Conservation (phyloP, 1,140 invertebrate genomes). For the Acyrthosiphon pisum region DNA sequence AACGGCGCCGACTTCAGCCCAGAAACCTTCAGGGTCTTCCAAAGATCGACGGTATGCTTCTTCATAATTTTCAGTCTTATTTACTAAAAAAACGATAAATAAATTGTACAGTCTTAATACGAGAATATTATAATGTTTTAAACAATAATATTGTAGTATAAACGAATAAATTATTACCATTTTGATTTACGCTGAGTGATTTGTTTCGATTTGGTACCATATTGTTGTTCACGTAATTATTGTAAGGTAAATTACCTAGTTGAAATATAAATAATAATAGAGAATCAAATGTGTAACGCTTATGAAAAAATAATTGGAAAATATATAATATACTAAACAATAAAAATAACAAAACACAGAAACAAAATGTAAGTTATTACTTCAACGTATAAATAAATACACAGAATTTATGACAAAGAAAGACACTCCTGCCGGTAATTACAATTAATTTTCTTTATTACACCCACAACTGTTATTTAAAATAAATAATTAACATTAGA, state of each 20-base stretch:
- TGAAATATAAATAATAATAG: not conserved
- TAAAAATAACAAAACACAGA: not conserved
- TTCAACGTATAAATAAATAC: not conserved
- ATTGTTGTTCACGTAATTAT: conserved; percentile 9
- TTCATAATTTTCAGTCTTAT: conserved; percentile 68
- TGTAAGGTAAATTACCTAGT: not conserved
- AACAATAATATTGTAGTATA: not conserved
- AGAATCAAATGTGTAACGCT: not conserved
- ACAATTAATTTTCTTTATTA: not conserved
- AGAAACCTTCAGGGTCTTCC: conserved; percentile 83
- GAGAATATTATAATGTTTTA: not conserved
- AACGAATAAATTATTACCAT: not conserved
- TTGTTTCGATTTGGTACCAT: conserved; percentile 17
- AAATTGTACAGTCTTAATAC: not conserved
- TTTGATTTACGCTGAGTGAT: not conserved
- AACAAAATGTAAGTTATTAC: not conserved
- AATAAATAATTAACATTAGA: not conserved
- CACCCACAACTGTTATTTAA: not conserved
- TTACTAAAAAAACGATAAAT: conserved; percentile 18
- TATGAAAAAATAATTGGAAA: not conserved
- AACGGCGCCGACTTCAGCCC: conserved; percentile 76
- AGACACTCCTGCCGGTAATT: not conserved
- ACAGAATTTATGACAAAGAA: not conserved
- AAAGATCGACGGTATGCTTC: conserved; percentile 74
- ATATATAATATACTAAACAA: not conserved